Evolutionary conservation across 2,888 invertebrate species (phyloP).

Genomic region (Scaptomyza flava): DNA sequence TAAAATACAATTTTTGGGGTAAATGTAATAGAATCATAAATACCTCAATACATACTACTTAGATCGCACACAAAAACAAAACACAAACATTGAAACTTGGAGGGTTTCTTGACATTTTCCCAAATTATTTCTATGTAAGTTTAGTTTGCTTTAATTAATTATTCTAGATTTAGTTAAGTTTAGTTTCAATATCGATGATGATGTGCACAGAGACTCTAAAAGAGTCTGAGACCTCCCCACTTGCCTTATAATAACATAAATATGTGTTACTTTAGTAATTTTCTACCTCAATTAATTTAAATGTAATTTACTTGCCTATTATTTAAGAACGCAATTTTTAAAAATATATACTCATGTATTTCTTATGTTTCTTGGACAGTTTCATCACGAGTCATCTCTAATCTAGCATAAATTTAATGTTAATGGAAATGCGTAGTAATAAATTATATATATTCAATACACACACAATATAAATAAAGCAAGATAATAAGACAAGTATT

Average conservation of each 20-base stretch:
- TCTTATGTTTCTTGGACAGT: conserved; percentile 34
- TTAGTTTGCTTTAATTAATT: conserved; percentile 47
- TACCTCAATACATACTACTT: conserved; percentile 71
- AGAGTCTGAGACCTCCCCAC: conserved; percentile 63
- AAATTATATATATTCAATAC: conserved; percentile 31
- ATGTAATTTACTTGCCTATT: conserved; percentile 66
- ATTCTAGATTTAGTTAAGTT: conserved; percentile 61
- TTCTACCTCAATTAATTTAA: conserved; percentile 78
- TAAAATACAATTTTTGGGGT: conserved; percentile 34
- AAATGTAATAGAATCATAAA: conserved; percentile 57
- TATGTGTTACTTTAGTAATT: conserved; percentile 80
- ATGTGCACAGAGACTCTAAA: conserved; percentile 64
- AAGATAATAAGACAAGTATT: conserved; percentile 34
- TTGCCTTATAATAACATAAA: conserved; percentile 73
- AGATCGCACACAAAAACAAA: conserved; percentile 28
- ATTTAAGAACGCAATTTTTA: conserved; percentile 63
- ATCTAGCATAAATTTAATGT: conserved; percentile 50
- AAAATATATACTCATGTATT: conserved; percentile 24
- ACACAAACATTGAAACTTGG: conserved; percentile 8
- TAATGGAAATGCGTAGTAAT: conserved; percentile 48
- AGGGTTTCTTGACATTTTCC: conserved; percentile 49
- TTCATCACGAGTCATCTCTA: conserved; percentile 55
- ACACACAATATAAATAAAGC: conserved; percentile 46
- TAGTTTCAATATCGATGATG: conserved; percentile 58
- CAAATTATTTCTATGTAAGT: conserved; percentile 34